Percentiles rank a stretch among this genome's conserved stretches.
phyloP scores from a whole-genome alignment of 1,140 invertebrate species.

The Drosophila repleta region DNA sequence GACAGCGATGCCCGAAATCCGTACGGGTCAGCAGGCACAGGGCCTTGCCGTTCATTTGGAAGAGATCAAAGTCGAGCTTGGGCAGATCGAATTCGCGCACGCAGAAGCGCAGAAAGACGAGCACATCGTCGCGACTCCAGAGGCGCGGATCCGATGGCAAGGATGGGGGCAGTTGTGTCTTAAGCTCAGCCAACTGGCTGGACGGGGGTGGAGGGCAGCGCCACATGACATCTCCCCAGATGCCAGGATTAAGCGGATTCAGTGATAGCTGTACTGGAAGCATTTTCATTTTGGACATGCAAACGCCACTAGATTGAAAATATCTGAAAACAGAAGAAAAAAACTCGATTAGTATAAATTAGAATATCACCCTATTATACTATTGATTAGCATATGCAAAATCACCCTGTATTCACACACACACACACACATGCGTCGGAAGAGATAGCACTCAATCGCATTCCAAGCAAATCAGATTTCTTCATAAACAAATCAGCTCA shows the following conservation, averaged over 20 bases:
- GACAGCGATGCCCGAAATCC: constrained; percentile 95
- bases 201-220: constrained; percentile 89
- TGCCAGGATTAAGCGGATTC: constrained; percentile 85
- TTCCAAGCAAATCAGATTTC: constrained; percentile 80
- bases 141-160: constrained; percentile 93
- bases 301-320: constrained; percentile 51
- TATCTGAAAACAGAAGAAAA: constrained; percentile 37
- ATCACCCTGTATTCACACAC: neutral
- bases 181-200: constrained; percentile 91
- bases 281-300: constrained; percentile 87
- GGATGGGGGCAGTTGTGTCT: constrained; percentile 91
- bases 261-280: constrained; percentile 88
- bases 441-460: constrained; percentile 61
- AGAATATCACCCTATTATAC: neutral
- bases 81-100: constrained; percentile 96
- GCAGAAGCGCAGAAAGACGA: constrained; percentile 94
- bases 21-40: constrained; percentile 94
- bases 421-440: neutral
- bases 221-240: constrained; percentile 92
- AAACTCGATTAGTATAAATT: neutral
- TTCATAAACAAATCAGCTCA: constrained; percentile 68
- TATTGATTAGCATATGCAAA: neutral
- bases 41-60: constrained; percentile 99
- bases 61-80: constrained; percentile 95
- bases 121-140: constrained; percentile 96